These are phyloP conservation scores for Megalopta genalis DNA, from an alignment of 1,140 invertebrate species.

Conservation along the genomic window DNA sequence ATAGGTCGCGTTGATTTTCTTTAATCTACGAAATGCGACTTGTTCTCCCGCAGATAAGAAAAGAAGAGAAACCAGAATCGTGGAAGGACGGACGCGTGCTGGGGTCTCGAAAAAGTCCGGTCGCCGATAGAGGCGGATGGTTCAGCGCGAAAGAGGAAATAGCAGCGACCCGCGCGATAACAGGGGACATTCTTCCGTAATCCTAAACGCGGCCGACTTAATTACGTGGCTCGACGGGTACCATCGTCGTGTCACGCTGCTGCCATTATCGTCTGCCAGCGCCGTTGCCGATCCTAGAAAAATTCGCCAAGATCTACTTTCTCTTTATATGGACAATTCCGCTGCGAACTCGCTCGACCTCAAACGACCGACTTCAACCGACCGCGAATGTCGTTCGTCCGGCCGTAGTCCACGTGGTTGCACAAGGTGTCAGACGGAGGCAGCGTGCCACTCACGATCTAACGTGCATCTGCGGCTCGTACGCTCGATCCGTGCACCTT, in stretches of 20 bases:
- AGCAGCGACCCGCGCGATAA: not conserved
- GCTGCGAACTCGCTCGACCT: constrained; percentile 69
- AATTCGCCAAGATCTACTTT: constrained; percentile 62
- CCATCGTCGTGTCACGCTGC: not conserved
- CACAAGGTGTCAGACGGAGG: constrained; percentile 44
- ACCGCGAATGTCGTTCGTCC: constrained; percentile 71
- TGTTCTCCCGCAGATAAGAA: not conserved
- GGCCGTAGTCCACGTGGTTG: constrained; percentile 55
- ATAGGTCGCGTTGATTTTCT: too few species aligned
- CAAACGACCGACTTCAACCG: constrained; percentile 70
- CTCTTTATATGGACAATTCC: constrained; percentile 65
- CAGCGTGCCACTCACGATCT: not conserved
- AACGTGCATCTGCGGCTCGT: too few species aligned
- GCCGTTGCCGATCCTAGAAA: constrained; percentile 43
- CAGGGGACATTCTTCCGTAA: constrained; percentile 33
- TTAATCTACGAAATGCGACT: too few species aligned
- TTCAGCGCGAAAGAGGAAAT: constrained; percentile 5
- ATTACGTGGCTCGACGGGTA: constrained; percentile 19
- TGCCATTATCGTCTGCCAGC: constrained; percentile 36
- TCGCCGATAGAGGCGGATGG: not conserved
- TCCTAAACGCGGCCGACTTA: constrained; percentile 36
- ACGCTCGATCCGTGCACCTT: not conserved
- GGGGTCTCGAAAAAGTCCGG: not conserved
- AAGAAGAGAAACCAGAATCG: not conserved
- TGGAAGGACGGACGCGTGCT: too few species aligned